Percentiles rank a stretch among this genome's conserved stretches.
Conservation (phyloP, 2,797 vertebrate species). For the Manis javanica region DNA sequence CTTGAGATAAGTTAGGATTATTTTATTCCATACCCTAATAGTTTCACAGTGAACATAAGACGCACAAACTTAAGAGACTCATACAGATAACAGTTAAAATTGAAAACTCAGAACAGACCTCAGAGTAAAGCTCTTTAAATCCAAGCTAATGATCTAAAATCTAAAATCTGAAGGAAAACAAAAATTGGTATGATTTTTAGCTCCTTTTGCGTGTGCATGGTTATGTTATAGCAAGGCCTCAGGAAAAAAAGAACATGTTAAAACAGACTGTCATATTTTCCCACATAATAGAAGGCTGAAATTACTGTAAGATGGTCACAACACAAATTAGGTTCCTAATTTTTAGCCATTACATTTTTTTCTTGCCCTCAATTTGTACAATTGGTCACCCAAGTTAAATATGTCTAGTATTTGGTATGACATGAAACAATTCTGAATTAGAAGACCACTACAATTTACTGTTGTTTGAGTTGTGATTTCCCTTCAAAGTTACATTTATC, state of each 20-base stretch:
- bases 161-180: neutral
- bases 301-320: constrained; percentile 7
- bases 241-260: neutral
- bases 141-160: neutral
- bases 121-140: neutral
- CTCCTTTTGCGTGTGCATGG: neutral
- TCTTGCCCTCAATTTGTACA: neutral
- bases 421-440: neutral
- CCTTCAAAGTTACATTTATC: constrained; percentile 15
- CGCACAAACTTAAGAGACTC: neutral
- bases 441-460: neutral
- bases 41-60: neutral
- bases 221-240: neutral
- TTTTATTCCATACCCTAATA: neutral
- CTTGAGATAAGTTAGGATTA: neutral
- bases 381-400: constrained; percentile 30
- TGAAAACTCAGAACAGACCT: neutral
- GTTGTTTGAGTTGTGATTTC: neutral
- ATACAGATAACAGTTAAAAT: neutral
- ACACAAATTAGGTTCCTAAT: neutral
- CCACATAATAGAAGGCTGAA: neutral
- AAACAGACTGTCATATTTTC: neutral
- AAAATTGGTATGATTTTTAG: neutral
- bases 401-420: neutral
- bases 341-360: neutral